Base-by-base conservation (phyloP, 2,888 invertebrate genomes). In the Thumatha senex region DNA sequence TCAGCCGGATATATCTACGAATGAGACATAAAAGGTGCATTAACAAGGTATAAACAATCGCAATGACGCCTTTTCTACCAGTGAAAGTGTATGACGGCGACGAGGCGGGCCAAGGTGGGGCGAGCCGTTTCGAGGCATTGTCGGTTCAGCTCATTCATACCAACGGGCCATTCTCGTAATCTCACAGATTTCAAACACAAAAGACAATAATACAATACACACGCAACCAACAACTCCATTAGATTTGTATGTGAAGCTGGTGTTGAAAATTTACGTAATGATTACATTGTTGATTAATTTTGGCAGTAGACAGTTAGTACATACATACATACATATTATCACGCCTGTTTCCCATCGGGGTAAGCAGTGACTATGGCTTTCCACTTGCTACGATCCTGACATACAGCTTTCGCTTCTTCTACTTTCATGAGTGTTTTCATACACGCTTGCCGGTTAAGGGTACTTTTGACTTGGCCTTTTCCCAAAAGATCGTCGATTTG, bases 1-100 rank as follows among this genome's bases (percentile, higher is more conserved):
- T 82, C 78, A 81, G 77, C 78, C 84, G 84, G 84, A 86, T 82
- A 82, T 76, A 82, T 82, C 80, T 78, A 77, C 45, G 45, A 75
- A 75, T 57, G 70, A 68, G 61, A 59, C 60, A 76, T 74, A 80
- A 78, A 79, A 82, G 75, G 69, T 67, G 68, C 75, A 76, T 80
- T 78, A 76, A 65, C 61, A 65, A 70, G 66, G 61, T 64, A 66
- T 67, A 74, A 72, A 75, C 76, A 76, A 76, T 73, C 51, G 70
- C 58, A 55, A 46, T 47, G 56, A 34, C 61, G 63, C 63, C 63
- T 69, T 67, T 64, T 60, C 67, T 58, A 61, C 54, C 59, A 71
- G 72, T 72, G 72, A 72, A 72, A 72, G 72, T 72, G 66, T 61
- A 52, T 43, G 57, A 40, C 39, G 29, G 47, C 35, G 48, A 38